Conservation (phyloP, 2,888 invertebrate genomes). For the Axea sp. region DNA sequence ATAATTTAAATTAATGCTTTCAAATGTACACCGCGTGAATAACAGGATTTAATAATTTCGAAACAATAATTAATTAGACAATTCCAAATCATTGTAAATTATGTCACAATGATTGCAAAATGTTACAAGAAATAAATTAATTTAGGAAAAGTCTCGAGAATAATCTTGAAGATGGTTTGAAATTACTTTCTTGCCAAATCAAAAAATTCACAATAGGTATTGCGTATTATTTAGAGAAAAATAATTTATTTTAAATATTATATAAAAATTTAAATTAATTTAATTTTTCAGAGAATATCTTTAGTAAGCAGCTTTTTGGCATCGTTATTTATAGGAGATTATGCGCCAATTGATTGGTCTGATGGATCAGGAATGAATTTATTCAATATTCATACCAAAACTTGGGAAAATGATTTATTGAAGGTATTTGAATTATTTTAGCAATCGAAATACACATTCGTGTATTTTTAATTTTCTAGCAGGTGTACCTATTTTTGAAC, state of each 20-base stretch:
- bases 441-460: neutral
- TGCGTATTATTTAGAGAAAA: too few species aligned
- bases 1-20: neutral
- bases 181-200: too few species aligned
- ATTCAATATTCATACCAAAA: conserved; percentile 88
- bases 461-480: neutral
- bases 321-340: conserved; percentile 91
- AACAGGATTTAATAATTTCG: too few species aligned
- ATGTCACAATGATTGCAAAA: too few species aligned
- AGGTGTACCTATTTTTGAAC: too few species aligned
- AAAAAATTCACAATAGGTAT: neutral
- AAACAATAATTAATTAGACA: too few species aligned
- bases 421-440: conserved; percentile 82
- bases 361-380: conserved; percentile 99
- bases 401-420: conserved; percentile 88
- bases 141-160: too few species aligned
- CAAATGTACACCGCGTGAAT: too few species aligned
- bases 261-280: neutral
- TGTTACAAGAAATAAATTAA: too few species aligned
- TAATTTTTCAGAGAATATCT: conserved; percentile 87
- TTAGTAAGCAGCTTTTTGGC: conserved; percentile 96
- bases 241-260: neutral
- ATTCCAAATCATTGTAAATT: too few species aligned
- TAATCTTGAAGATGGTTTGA: too few species aligned
- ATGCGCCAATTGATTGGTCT: conserved; percentile 93